A percentile compares a stretch with the other conserved stretches of the same genome.
Evolutionary conservation across 2,113 vertebrate genomes (phyloP).

Genomic region (Scalopus aquaticus): DNA sequence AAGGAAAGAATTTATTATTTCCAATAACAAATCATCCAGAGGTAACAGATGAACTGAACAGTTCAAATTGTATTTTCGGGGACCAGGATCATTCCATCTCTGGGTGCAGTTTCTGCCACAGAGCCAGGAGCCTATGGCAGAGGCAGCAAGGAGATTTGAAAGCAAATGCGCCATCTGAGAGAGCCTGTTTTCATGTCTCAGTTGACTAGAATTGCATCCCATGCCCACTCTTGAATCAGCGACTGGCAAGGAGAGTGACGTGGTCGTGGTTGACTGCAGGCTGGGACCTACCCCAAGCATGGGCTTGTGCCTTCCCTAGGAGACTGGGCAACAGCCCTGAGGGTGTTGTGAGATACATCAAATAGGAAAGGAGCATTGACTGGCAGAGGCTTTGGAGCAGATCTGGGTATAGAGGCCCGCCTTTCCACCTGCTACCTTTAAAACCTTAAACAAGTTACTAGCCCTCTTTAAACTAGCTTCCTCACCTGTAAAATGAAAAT

Average conservation of each 20-base stretch:
- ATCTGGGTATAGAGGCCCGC: neutral
- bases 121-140: neutral
- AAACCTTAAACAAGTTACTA: neutral
- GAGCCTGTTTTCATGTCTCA: neutral
- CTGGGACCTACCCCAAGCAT: neutral
- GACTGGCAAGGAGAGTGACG: neutral
- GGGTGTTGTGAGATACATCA: neutral
- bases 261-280: neutral
- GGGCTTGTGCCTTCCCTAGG: neutral
- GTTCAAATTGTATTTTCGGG: accelerated
- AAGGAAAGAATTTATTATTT: neutral
- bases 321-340: neutral
- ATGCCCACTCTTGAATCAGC: neutral
- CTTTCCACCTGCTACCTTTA: neutral
- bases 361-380: neutral
- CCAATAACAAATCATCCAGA: neutral
- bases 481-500: neutral
- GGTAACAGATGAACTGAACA: neutral
- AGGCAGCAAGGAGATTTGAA: neutral
- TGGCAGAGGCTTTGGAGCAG: neutral
- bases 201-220: neutral
- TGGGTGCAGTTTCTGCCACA: neutral
- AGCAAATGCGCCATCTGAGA: neutral
- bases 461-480: neutral
- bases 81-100: neutral